Evolutionary conservation across 2,797 vertebrate species (phyloP).

Genomic region (Cossypha niveicapilla): DNA sequence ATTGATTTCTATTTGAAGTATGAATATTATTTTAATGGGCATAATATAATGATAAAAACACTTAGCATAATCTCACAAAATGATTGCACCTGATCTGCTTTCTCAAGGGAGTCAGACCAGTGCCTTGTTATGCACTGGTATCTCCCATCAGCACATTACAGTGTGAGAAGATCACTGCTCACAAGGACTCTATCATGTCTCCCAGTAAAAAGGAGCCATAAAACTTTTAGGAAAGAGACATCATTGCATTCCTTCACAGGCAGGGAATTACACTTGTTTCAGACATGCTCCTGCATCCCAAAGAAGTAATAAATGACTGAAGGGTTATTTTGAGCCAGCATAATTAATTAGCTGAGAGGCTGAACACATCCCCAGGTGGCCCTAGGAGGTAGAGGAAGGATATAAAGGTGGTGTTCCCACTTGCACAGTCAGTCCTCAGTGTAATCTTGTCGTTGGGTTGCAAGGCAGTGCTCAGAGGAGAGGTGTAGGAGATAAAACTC

Average conservation of each 20-base stretch:
- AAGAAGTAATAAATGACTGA: slow-evolving; percentile 8
- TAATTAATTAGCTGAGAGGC: slow-evolving; percentile 32
- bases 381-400: neutral
- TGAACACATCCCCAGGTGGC: neutral
- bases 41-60: neutral
- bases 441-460: neutral
- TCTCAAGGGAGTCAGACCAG: neutral
- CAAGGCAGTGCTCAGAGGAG: neutral
- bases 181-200: neutral
- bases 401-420: slow-evolving; percentile 5
- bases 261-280: neutral
- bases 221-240: neutral
- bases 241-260: neutral
- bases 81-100: neutral
- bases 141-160: fast-evolving
- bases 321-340: neutral
- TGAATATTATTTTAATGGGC: neutral
- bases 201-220: neutral
- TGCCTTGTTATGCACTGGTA: fast-evolving
- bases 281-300: neutral
- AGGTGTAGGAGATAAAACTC: neutral
- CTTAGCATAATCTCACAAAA: neutral
- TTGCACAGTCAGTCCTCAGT: neutral
- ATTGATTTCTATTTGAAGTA: neutral
- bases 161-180: neutral